Evolutionary conservation across 2,888 invertebrate genomes (phyloP), one percentile per base, ranked within the genome.

Genomic region (Sisyra nigra): DNA sequence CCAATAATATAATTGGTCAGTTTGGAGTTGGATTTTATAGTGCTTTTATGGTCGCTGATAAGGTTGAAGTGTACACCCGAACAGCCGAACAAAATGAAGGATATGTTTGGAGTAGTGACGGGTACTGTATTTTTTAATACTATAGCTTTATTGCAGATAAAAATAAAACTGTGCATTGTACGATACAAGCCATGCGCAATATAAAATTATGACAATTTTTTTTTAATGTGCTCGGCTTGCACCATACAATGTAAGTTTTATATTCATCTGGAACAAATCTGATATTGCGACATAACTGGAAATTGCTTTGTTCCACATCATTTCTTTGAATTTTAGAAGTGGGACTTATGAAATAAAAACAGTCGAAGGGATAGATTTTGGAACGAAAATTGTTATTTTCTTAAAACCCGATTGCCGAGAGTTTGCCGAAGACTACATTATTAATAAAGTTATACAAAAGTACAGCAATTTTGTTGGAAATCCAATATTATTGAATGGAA

Each of bases 21-120:
- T 97, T 97, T 68, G 97, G 96, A 50, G 97, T 97, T 13, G 97
- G 96, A 1, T 97, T 97, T 62, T 97, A 97, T 62, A 94, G 96
- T 10, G 81, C 86, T 1, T 97, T 97, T 59, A 96, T 97, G 89
- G 96, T 96, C 3, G 92, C 93, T 15, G 84, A 93, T 53, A 83
- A 80, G 57, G 91, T 97, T 18, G 92, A 93, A 55, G 94, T 96
- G 1, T 94, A 68, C 57, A 88, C 93, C 2, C 75, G 76, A 55
- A 80, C 83, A 44, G 76, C 80, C 45, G 59, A 61, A 3, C 72
- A 74, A 48, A 72, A 78, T 1, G 69, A 74, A 9, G 92, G 89
- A 1, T 77, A 81, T 54, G 79, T 78, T 55, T 96, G 96, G 96
- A 69, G 69, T 31, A 91, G 91, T 43, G 91, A 93, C 68, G 94